Conservation (phyloP, 2,797 vertebrate species). For the Telmatherina bonti region DNA sequence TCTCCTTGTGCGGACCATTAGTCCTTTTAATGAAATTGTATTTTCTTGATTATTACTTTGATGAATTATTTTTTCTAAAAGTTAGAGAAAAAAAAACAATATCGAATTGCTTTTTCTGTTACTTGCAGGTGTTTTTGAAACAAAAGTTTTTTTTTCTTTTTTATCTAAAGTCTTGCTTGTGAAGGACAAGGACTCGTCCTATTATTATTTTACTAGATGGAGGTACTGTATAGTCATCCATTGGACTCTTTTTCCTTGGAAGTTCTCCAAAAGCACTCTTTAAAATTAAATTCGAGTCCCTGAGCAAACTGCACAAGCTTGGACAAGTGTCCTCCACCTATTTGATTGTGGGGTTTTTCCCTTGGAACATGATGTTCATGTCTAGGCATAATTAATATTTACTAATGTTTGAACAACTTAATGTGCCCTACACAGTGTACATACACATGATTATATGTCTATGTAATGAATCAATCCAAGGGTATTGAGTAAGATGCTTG, state of each 20-base stretch:
- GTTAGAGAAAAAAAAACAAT: background rate
- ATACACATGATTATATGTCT: background rate
- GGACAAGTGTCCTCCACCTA: background rate
- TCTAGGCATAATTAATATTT: background rate
- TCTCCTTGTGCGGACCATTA: too few relatives aligned
- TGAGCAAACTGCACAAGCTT: background rate
- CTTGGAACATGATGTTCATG: conserved; percentile 43
- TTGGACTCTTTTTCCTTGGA: conserved; percentile 31
- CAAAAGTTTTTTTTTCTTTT: background rate
- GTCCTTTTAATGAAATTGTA: background rate
- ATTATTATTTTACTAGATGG: background rate
- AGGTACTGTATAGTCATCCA: conserved; percentile 3
- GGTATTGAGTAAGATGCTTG: background rate
- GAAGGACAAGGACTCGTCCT: background rate
- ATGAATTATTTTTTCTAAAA: background rate
- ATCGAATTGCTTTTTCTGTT: background rate
- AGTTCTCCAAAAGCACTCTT: conserved; percentile 38
- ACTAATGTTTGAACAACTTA: conserved; percentile 18
- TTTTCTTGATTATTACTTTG: background rate
- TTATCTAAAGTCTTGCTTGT: background rate
- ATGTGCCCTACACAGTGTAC: background rate
- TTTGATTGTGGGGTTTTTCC: conserved; percentile 25
- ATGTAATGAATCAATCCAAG: background rate
- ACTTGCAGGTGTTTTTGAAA: background rate
- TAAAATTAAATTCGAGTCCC: conserved; percentile 30